Conservation (phyloP, 2,113 vertebrate genomes). For the Cygnus atratus region DNA sequence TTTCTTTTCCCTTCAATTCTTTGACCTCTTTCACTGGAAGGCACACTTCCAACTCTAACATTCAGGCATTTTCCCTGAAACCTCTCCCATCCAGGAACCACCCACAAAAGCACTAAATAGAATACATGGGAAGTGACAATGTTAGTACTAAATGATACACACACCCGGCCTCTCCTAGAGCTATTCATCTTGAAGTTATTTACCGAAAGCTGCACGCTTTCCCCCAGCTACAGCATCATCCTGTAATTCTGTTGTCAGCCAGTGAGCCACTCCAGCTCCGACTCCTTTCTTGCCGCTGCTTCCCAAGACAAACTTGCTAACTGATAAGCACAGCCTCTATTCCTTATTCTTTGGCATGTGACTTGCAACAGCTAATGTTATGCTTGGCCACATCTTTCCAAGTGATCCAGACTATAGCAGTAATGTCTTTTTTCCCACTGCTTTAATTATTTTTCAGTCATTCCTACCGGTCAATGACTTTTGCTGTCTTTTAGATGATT, state of each 20-base stretch:
- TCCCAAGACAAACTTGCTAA: neutral
- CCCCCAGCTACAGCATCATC: constrained; percentile 18
- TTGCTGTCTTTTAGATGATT: neutral
- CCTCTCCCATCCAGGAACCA: constrained; percentile 31
- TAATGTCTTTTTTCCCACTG: neutral
- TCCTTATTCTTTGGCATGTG: constrained; percentile 18
- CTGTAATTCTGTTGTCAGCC: constrained; percentile 34
- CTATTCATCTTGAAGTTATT: neutral
- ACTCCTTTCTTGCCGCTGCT: neutral
- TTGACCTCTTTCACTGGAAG: neutral
- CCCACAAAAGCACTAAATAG: constrained; percentile 26
- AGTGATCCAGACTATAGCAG: neutral
- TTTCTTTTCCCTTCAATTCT: neutral
- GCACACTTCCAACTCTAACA: constrained; percentile 7
- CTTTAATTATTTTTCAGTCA: neutral
- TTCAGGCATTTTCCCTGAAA: constrained; percentile 6
- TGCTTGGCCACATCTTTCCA: constrained; percentile 15
- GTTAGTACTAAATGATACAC: neutral
- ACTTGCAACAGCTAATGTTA: constrained; percentile 24
- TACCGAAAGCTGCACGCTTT: constrained; percentile 10
- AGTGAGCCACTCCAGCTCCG: neutral
- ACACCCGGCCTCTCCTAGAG: neutral
- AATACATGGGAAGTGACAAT: constrained; percentile 17
- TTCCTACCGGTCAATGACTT: neutral
- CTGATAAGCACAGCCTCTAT: constrained; percentile 22